phyloP scores from a whole-genome alignment of 2,113 vertebrate species.

The Drymodes brunneopygia region DNA sequence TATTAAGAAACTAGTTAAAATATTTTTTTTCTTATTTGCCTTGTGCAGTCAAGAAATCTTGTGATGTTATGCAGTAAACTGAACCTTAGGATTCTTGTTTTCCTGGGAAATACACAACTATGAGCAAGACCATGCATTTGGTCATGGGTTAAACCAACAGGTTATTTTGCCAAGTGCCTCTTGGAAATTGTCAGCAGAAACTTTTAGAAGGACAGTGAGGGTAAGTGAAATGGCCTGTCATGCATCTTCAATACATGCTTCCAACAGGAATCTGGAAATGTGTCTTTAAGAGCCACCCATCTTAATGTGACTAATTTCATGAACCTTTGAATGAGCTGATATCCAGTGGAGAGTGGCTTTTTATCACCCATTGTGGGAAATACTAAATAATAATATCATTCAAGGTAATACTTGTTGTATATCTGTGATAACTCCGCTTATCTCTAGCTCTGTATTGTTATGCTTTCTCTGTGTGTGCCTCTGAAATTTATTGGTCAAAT shows the following conservation, averaged over 20 bases:
- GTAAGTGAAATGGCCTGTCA: neutral
- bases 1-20: neutral
- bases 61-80: neutral
- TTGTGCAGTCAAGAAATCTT: neutral
- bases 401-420: neutral
- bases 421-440: neutral
- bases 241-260: neutral
- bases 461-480: neutral
- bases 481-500: neutral
- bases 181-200: neutral
- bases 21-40: neutral
- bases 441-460: neutral
- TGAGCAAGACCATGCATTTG: neutral
- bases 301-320: neutral
- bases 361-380: neutral
- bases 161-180: neutral
- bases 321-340: neutral
- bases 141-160: neutral
- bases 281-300: neutral
- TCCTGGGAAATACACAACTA: neutral
- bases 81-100: neutral
- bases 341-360: neutral
- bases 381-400: neutral
- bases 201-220: neutral
- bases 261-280: neutral